phyloP scores from a whole-genome alignment of 2,888 invertebrate genomes.

The Eristalinus aeneus region DNA sequence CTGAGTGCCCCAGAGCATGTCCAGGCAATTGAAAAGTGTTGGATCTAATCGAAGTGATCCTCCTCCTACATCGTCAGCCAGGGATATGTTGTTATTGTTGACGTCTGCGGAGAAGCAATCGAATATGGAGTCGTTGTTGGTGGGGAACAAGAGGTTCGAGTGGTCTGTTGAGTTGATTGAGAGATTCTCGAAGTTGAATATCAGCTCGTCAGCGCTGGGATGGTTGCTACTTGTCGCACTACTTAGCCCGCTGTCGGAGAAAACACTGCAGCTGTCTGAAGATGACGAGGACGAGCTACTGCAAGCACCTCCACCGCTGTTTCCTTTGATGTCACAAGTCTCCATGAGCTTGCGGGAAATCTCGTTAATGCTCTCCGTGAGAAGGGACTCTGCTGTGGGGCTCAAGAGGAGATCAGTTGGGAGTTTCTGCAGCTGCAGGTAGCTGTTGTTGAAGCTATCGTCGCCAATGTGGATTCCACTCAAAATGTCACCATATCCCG shows the following conservation, averaged over 20 bases:
- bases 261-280: slow-evolving; percentile 73
- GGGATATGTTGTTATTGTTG: slow-evolving; percentile 58
- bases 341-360: slow-evolving; percentile 80
- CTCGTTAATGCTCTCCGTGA: slow-evolving; percentile 80
- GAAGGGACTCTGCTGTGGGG: slow-evolving; percentile 77
- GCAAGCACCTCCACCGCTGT: slow-evolving; percentile 5
- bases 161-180: slow-evolving; percentile 52
- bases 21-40: slow-evolving; percentile 64
- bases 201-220: slow-evolving; percentile 76
- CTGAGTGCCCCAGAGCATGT: slow-evolving; percentile 58
- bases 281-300: slow-evolving; percentile 46
- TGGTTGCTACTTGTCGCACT: slow-evolving; percentile 71
- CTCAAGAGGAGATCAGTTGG: slow-evolving; percentile 69
- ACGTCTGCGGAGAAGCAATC: slow-evolving; percentile 64
- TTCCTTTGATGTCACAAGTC: slow-evolving; percentile 77
- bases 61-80: slow-evolving; percentile 46
- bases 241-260: slow-evolving; percentile 75
- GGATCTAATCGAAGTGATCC: slow-evolving; percentile 63
- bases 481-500: slow-evolving; percentile 78
- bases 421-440: slow-evolving; percentile 48
- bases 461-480: slow-evolving; percentile 79
- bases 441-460: slow-evolving; percentile 76
- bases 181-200: slow-evolving; percentile 79
- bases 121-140: slow-evolving; percentile 57
- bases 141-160: slow-evolving; percentile 47